phyloP scores from a whole-genome alignment of 2,113 vertebrate species.

The Brienomyrus brachyistius region DNA sequence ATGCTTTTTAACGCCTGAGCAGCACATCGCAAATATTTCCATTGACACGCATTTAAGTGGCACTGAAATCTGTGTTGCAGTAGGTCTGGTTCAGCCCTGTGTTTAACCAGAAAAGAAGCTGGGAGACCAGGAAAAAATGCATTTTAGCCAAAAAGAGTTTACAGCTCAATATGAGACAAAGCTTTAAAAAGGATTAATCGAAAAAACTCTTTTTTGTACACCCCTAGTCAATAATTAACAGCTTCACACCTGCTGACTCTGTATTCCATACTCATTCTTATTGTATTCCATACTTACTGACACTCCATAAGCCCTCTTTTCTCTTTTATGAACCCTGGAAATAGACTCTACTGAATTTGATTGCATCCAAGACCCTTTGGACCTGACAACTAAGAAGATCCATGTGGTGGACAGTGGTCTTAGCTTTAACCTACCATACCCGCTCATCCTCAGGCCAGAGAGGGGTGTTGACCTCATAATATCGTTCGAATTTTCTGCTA shows the following conservation, averaged over 20 bases:
- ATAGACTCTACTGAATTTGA: slow-evolving; percentile 93
- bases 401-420: slow-evolving; percentile 93
- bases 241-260: neutral
- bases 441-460: slow-evolving; percentile 81
- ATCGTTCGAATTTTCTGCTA: slow-evolving; percentile 95
- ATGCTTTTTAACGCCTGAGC: too few species aligned
- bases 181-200: neutral
- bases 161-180: neutral
- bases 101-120: too few species aligned
- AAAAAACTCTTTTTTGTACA: neutral
- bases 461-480: slow-evolving; percentile 86
- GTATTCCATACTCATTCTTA: too few species aligned
- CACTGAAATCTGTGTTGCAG: too few species aligned
- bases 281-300: too few species aligned
- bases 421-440: slow-evolving; percentile 91
- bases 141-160: neutral
- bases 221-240: neutral
- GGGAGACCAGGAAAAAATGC: too few species aligned
- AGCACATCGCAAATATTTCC: too few species aligned
- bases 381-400: slow-evolving; percentile 96
- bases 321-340: neutral
- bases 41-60: too few species aligned
- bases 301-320: neutral
- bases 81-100: too few species aligned
- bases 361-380: slow-evolving; percentile 87